A percentile compares a stretch with the other conserved stretches of the same genome.
These are phyloP conservation scores for Plectropomus leopardus DNA, from an alignment of 2,113 vertebrate genomes.

Conservation along the genomic window DNA sequence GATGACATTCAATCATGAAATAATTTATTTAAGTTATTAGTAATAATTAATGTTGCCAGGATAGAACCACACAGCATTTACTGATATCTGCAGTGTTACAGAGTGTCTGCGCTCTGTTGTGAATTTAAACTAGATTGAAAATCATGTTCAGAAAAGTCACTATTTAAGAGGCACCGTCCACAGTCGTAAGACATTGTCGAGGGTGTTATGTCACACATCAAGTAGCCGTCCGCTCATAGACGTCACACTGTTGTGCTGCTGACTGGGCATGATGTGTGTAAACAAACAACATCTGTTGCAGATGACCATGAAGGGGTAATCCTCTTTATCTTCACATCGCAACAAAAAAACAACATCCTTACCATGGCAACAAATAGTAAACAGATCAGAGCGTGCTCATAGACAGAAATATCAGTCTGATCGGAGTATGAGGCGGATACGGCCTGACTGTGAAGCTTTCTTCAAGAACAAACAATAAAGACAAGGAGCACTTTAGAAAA, in stretches of 20 bases:
- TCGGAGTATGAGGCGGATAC: neutral
- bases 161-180: neutral
- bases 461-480: neutral
- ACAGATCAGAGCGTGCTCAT: neutral
- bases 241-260: neutral
- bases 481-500: neutral
- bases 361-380: constrained; percentile 10
- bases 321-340: constrained; percentile 28
- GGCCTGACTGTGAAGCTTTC: neutral
- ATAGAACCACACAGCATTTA: neutral
- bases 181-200: neutral
- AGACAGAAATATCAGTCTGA: neutral
- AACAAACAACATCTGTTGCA: constrained; percentile 62
- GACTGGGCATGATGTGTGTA: neutral
- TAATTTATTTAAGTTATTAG: neutral
- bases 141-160: neutral
- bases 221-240: neutral
- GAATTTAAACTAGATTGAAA: neutral
- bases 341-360: constrained; percentile 35
- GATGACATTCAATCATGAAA: neutral
- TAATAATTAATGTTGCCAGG: constrained; percentile 12
- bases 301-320: constrained; percentile 29
- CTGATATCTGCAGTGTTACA: neutral
- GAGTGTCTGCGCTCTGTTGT: neutral
- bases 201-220: neutral